Evolutionary conservation across 2,113 vertebrate genomes (phyloP).

Genomic region (Hoplias malabaricus): DNA sequence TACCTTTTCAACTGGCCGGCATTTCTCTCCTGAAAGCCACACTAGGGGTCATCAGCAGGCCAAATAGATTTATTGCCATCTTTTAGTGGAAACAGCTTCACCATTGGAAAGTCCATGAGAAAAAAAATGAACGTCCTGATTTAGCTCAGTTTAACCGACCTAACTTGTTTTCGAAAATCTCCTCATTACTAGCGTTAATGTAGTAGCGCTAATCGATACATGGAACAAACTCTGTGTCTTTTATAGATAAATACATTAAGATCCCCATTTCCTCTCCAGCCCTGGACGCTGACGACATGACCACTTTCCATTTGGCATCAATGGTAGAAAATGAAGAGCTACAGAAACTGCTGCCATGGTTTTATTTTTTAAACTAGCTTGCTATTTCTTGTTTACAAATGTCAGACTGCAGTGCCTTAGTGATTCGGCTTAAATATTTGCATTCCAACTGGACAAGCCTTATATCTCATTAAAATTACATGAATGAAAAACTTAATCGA

Average conservation of each 20-base stretch:
- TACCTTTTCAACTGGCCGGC: neutral
- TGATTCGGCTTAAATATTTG: neutral
- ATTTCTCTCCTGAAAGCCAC: constrained; percentile 3
- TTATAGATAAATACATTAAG: neutral
- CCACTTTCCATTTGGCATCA: neutral
- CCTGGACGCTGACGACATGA: neutral
- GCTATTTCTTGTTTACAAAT: neutral
- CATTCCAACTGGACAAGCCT: neutral
- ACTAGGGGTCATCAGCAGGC: neutral
- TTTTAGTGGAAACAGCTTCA: neutral
- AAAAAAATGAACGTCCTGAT: neutral
- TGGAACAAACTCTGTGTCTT: neutral
- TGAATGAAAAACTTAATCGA: no score
- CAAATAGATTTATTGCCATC: neutral
- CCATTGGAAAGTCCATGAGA: neutral
- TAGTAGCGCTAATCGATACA: neutral
- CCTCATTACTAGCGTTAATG: neutral
- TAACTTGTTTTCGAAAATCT: neutral
- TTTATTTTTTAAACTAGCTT: neutral
- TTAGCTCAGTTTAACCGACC: neutral
- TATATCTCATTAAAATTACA: neutral
- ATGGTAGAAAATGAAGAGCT: neutral
- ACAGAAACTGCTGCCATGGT: neutral
- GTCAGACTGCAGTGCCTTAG: neutral
- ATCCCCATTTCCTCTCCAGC: neutral